A percentile compares a stretch with the other conserved stretches of the same genome.
Conservation (phyloP, 1,140 invertebrate species). For the Brachionus koreanus region DNA sequence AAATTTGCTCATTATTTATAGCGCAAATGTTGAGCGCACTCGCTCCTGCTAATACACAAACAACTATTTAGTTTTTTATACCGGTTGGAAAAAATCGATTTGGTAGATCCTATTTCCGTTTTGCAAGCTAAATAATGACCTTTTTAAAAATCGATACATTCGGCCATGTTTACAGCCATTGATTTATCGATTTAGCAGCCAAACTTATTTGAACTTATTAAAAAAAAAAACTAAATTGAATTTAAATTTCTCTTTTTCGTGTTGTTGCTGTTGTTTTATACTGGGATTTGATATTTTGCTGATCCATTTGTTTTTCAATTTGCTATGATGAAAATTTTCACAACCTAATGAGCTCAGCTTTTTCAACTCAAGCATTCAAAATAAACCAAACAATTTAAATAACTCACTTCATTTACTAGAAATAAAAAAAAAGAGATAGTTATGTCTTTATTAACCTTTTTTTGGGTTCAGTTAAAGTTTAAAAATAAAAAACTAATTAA, state of each 20-base stretch:
- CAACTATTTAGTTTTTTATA: background rate
- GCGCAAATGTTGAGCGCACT: background rate
- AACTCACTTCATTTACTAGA: too few species aligned
- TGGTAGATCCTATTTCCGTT: background rate
- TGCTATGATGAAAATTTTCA: background rate
- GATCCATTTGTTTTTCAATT: background rate
- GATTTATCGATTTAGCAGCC: background rate
- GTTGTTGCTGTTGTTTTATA: background rate
- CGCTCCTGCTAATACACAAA: background rate
- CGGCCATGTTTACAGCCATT: background rate
- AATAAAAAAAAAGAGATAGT: too few species aligned
- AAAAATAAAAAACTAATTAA: too few species aligned
- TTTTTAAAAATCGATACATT: background rate
- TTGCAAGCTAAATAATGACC: background rate
- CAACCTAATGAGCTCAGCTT: background rate
- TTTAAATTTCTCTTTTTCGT: background rate
- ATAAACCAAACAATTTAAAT: background rate
- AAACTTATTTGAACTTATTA: background rate
- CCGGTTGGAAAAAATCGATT: background rate
- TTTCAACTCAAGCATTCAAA: background rate
- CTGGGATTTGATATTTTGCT: background rate
- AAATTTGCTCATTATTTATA: background rate
- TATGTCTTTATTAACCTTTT: too few species aligned
- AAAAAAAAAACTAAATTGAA: background rate
- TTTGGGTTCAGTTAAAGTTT: too few species aligned